Percentiles rank a stretch among this genome's conserved stretches.
Conservation (phyloP, 2,797 vertebrate genomes). For the Scomberomorus guttatus region DNA sequence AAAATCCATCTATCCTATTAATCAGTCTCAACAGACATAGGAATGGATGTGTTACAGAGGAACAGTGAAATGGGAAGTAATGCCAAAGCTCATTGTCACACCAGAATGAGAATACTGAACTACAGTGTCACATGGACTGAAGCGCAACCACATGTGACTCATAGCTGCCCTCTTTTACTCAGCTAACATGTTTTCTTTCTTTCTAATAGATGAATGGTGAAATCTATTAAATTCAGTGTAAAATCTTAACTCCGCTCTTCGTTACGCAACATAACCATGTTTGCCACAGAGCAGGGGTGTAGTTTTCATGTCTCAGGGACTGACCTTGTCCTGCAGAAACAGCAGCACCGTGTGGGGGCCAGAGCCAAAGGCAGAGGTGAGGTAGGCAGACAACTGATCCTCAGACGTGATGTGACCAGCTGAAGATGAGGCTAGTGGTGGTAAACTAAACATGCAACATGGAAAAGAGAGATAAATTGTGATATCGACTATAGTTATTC, state of each 20-base stretch:
- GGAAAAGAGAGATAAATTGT: background rate
- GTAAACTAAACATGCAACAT: conserved; percentile 78
- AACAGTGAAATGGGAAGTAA: conserved; percentile 78
- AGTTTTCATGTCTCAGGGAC: conserved; percentile 4
- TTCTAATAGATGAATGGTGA: background rate
- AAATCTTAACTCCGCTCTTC: too few species aligned
- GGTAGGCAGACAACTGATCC: conserved; percentile 82
- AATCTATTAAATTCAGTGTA: conserved; percentile 1
- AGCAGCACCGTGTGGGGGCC: conserved; percentile 88
- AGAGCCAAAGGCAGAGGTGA: conserved; percentile 82
- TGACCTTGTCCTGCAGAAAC: conserved; percentile 93
- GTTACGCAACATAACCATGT: background rate
- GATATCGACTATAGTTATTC: background rate
- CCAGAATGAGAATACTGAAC: conserved; percentile 61
- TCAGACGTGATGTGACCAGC: conserved; percentile 88
- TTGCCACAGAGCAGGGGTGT: background rate
- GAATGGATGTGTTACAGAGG: conserved; percentile 27
- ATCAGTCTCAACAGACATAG: background rate
- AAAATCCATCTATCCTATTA: background rate
- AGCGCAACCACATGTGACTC: conserved; percentile 34
- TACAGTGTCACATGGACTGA: conserved; percentile 48
- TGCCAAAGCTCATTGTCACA: conserved; percentile 72
- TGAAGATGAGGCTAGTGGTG: conserved; percentile 70
- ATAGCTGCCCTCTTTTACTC: conserved; percentile 14
- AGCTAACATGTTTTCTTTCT: background rate